phyloP scores from a whole-genome alignment of 2,888 invertebrate species.

The Drosophila borborema region DNA sequence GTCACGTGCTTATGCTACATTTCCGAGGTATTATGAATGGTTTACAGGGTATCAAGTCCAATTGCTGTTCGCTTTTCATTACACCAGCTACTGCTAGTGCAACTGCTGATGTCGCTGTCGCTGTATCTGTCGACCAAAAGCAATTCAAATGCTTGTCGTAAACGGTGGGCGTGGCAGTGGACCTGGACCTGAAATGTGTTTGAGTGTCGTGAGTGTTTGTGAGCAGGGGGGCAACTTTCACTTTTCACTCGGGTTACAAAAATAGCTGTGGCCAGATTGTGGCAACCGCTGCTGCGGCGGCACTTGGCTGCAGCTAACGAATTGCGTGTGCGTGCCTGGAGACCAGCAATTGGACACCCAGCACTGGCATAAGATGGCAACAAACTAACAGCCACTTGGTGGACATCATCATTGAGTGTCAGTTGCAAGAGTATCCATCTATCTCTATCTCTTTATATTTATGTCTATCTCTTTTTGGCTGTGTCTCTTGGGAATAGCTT shows the following conservation, averaged over 20 bases:
- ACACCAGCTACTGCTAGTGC: slow-evolving; percentile 12
- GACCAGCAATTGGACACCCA: slow-evolving; percentile 33
- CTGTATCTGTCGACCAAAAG: slow-evolving; percentile 20
- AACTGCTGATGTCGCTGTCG: slow-evolving; percentile 12
- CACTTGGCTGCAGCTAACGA: slow-evolving; percentile 58
- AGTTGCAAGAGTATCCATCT: slow-evolving; percentile 12
- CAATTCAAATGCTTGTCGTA: slow-evolving; percentile 47
- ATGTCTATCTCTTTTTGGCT: not conserved
- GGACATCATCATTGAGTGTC: slow-evolving; percentile 24
- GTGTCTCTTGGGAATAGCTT: slow-evolving; percentile 15
- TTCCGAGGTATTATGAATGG: not conserved
- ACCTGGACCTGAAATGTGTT: slow-evolving; percentile 17
- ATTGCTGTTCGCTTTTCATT: slow-evolving; percentile 30
- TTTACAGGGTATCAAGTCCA: slow-evolving; percentile 13
- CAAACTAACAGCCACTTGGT: slow-evolving; percentile 46
- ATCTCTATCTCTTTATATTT: not conserved
- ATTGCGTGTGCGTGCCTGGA: slow-evolving; percentile 62
- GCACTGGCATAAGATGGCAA: slow-evolving; percentile 25
- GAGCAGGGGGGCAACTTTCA: slow-evolving; percentile 51
- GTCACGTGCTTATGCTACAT: too few relatives aligned
- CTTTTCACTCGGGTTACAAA: slow-evolving; percentile 57
- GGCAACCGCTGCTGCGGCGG: slow-evolving; percentile 42
- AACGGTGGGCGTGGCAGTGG: slow-evolving; percentile 52
- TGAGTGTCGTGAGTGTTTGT: slow-evolving; percentile 7
- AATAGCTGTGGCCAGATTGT: slow-evolving; percentile 51